Percentiles rank a stretch among this genome's conserved stretches.
Conservation (phyloP, 2,888 invertebrate species). For the Cynaeus angustus region DNA sequence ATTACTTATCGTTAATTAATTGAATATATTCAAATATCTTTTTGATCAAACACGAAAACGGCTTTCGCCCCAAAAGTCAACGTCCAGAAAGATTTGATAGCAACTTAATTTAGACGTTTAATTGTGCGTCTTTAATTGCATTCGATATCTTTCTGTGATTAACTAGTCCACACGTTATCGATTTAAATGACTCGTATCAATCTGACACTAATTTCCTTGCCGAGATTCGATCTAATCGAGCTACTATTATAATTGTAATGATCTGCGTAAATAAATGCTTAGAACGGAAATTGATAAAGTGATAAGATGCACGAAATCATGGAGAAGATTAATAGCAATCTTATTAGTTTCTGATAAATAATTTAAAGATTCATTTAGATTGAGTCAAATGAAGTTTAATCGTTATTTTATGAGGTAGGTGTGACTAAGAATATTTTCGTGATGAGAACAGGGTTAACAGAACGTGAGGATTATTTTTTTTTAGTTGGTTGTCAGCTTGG, state of each 20-base stretch:
- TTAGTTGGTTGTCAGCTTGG: too few relatives aligned
- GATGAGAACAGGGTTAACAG: too few relatives aligned
- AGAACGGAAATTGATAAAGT: conserved; percentile 1
- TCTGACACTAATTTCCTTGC: conserved; percentile 21
- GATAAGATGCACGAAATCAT: conserved; percentile 4
- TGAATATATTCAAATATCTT: conserved; percentile 46
- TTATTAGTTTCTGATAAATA: too few relatives aligned
- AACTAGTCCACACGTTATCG: conserved; percentile 32
- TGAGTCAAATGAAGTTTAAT: too few relatives aligned
- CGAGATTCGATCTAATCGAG: conserved; percentile 15
- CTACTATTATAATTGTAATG: conserved; percentile 24
- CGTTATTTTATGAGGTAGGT: too few relatives aligned
- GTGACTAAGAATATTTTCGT: too few relatives aligned
- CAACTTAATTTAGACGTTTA: conserved; percentile 41
- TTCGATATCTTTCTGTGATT: conserved; percentile 22
- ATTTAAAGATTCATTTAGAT: too few relatives aligned
- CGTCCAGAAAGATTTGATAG: conserved; percentile 40
- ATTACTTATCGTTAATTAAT: conserved; percentile 51
- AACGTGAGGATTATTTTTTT: too few relatives aligned
- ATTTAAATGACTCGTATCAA: conserved; percentile 14
- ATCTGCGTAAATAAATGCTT: conserved; percentile 17
- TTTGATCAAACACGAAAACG: conserved; percentile 39
- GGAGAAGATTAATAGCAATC: background rate
- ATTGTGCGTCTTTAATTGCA: conserved; percentile 33
- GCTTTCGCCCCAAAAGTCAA: conserved; percentile 31